Evolutionary conservation across 1,140 invertebrate species (phyloP), one percentile per base, ranked within the genome.

Genomic region (Schlechtendalia chinensis): DNA sequence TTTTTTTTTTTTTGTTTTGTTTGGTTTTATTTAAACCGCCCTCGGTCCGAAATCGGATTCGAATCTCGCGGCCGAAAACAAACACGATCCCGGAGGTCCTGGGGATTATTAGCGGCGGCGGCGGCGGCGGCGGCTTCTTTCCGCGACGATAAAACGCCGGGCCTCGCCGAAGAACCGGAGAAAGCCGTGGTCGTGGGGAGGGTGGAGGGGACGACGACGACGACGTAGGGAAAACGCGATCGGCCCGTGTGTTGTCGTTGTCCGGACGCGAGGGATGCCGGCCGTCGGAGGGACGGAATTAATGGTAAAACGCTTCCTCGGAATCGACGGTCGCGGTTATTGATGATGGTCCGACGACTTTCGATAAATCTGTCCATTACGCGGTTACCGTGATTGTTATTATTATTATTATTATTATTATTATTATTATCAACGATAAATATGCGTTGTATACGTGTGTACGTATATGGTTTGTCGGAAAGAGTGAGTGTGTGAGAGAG

Each of bases 271-370:
- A 58, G 27, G 50, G 72, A 50, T 50, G 27, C 39, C 32, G 27
- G n/a, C 5, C 6, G 29, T 45, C 5, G 11, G 39, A 39, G 39
- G 39, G 75, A 22, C 16, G 16, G 58, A 63, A 79, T 29, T 79
- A 79, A 79, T 79, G 75, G 75, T 79, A 79, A 79, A 79, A 79
- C 75, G 63, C 75, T 79, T 79, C 75, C 75, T 79, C 27, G 22
- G n/a, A 50, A 63, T 79, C 58, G 75, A 79, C 58, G 56, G 75
- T 47, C n/a, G 22, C 11, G 75, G n/a, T n/a, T n/a, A n/a, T 79
- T 79, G 63, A 63, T 79, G 58, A 79, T 79, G 32, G 75, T 63
- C 22, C 58, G 45, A 79, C 39, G 54, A 59, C 29, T 79, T 63
- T 63, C 56, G 17, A 79, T 61, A 79, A 79, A 79, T 79, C 75